Conservation (phyloP, 2,888 invertebrate genomes). For the Tipula vernalis region DNA sequence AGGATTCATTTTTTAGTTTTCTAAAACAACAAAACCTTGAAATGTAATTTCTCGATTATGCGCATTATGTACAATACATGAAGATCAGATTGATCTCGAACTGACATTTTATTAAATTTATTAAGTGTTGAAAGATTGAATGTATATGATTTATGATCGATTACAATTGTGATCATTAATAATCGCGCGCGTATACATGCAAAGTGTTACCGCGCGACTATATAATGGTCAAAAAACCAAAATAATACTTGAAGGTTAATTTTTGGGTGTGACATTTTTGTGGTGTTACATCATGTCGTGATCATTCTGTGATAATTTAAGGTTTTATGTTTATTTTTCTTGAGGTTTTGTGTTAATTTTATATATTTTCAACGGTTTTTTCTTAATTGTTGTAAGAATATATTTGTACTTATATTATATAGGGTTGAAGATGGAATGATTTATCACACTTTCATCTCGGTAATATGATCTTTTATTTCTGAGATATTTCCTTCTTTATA, state of each 20-base stretch:
- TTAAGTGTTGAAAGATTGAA: neutral
- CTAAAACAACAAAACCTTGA: neutral
- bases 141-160: neutral
- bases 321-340: conserved; percentile 5
- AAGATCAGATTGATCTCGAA: neutral
- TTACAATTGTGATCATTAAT: neutral
- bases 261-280: conserved; percentile 10
- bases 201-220: neutral
- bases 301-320: conserved; percentile 5
- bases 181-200: neutral
- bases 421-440: neutral
- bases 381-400: neutral
- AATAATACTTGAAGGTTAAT: conserved; percentile 6
- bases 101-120: neutral
- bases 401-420: neutral
- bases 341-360: neutral
- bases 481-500: neutral
- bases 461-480: neutral
- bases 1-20: neutral
- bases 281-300: conserved; percentile 8
- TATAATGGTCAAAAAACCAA: neutral
- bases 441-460: neutral
- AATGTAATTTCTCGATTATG: neutral
- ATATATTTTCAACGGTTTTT: neutral
- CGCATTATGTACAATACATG: neutral